A percentile compares a stretch with the other conserved stretches of the same genome.
These are phyloP conservation scores for Orthonychiurus folsomi DNA, from an alignment of 2,888 invertebrate species.

Conservation along the genomic window DNA sequence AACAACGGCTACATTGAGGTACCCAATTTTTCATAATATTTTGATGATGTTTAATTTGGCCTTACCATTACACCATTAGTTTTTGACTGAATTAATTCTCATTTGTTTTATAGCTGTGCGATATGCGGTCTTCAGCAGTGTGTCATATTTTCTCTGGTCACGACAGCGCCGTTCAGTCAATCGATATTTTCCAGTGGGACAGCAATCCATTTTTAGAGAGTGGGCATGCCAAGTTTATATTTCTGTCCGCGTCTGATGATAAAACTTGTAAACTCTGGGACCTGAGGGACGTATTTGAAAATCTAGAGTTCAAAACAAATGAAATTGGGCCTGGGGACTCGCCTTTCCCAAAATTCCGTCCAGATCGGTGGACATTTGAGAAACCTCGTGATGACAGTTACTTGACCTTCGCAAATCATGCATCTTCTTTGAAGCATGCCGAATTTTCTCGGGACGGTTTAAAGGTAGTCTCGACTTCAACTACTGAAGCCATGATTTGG, in stretches of 20 bases:
- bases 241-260: slow-evolving; percentile 53
- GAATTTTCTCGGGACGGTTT: slow-evolving; percentile 26
- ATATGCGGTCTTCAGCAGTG: slow-evolving; percentile 47
- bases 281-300: slow-evolving; percentile 43
- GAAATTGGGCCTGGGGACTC: slow-evolving; percentile 18
- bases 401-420: slow-evolving; percentile 32
- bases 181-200: slow-evolving; percentile 43
- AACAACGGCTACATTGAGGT: slow-evolving; percentile 48
- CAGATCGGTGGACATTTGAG: slow-evolving; percentile 30
- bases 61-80: too few species aligned
- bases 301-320: slow-evolving; percentile 23
- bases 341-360: slow-evolving; percentile 33
- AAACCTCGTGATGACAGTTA: slow-evolving; percentile 25
- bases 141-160: slow-evolving; percentile 48
- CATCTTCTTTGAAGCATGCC: slow-evolving; percentile 28
- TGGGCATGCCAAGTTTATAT: slow-evolving; percentile 35
- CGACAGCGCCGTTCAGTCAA: slow-evolving; percentile 47
- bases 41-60: slow-evolving; percentile 14
- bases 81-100: slow-evolving; percentile 15
- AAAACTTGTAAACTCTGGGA: slow-evolving; percentile 55
- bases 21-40: slow-evolving; percentile 18
- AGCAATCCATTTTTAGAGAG: neutral
- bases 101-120: slow-evolving; percentile 51
- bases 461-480: slow-evolving; percentile 29
- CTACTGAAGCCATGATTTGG: slow-evolving; percentile 35